These are phyloP conservation scores for Schizopygopsis malacanthus DNA, from an alignment of 2,797 vertebrate species.

Conservation along the genomic window DNA sequence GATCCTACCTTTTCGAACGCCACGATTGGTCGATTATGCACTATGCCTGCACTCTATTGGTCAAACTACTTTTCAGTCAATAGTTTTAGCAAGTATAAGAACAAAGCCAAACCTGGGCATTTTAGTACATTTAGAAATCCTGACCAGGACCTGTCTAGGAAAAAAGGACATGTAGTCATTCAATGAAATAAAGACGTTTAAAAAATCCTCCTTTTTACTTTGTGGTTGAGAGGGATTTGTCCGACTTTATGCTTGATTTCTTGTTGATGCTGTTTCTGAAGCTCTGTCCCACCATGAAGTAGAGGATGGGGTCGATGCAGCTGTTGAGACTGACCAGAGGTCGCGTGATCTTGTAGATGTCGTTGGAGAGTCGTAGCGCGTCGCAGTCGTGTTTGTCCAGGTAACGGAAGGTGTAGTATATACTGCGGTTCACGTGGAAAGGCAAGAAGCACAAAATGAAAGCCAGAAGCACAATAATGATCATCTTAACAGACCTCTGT, in stretches of 20 bases:
- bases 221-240: constrained; percentile 56
- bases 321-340: constrained; percentile 94
- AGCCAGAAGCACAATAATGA: constrained; percentile 86
- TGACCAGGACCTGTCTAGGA: not conserved
- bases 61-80: not conserved
- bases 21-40: not conserved
- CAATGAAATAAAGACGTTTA: not conserved
- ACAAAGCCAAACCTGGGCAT: not conserved
- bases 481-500: constrained; percentile 95
- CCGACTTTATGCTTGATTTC: constrained; percentile 50
- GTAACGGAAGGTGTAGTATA: constrained; percentile 92
- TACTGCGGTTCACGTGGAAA: constrained; percentile 91
- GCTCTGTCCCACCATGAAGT: constrained; percentile 90
- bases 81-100: not conserved
- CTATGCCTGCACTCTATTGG: not conserved
- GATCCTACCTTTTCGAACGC: not conserved
- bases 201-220: constrained; percentile 52
- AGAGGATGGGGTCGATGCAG: constrained; percentile 93
- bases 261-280: constrained; percentile 71
- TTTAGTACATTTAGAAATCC: not conserved
- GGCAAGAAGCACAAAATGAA: constrained; percentile 95
- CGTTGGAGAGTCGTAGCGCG: constrained; percentile 83
- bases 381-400: constrained; percentile 80
- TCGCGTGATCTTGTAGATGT: constrained; percentile 92
- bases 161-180: not conserved